These are phyloP conservation scores for Siphonodentalium dalli DNA, from an alignment of 2,888 invertebrate genomes.

Conservation along the genomic window DNA sequence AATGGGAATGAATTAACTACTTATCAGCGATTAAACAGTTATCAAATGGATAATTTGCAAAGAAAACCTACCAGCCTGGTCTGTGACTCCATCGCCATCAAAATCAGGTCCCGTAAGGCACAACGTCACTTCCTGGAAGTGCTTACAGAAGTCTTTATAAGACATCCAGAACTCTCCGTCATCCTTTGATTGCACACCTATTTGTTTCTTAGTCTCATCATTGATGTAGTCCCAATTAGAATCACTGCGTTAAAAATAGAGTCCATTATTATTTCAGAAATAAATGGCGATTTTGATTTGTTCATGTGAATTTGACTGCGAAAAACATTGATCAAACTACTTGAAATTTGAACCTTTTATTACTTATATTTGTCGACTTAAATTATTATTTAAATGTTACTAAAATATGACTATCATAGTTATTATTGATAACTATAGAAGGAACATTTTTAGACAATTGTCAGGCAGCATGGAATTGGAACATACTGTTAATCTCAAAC, in stretches of 20 bases:
- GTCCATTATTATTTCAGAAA: not conserved
- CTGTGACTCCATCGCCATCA: slow-evolving; percentile 63
- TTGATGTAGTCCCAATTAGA: slow-evolving; percentile 65
- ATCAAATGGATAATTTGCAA: not conserved
- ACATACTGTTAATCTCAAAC: too few species aligned
- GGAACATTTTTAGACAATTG: too few species aligned
- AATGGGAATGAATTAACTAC: too few species aligned
- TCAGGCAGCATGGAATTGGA: too few species aligned
- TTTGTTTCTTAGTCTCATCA: slow-evolving; percentile 53
- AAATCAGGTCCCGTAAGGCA: slow-evolving; percentile 67
- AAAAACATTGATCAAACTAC: too few species aligned
- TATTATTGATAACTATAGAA: too few species aligned
- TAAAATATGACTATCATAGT: too few species aligned
- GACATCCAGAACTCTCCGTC: slow-evolving; percentile 69
- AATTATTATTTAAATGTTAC: too few species aligned
- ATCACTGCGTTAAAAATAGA: slow-evolving; percentile 50
- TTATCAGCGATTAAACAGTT: not conserved
- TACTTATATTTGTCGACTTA: too few species aligned
- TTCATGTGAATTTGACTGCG: not conserved
- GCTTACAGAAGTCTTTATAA: slow-evolving; percentile 64
- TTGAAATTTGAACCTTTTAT: too few species aligned
- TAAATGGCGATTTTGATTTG: not conserved
- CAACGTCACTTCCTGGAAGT: slow-evolving; percentile 67
- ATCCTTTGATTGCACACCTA: slow-evolving; percentile 55
- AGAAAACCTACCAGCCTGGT: slow-evolving; percentile 44